Evolutionary conservation across 2,888 invertebrate genomes (phyloP), one percentile per base, ranked within the genome.

Genomic region (Corbicula japonica): DNA sequence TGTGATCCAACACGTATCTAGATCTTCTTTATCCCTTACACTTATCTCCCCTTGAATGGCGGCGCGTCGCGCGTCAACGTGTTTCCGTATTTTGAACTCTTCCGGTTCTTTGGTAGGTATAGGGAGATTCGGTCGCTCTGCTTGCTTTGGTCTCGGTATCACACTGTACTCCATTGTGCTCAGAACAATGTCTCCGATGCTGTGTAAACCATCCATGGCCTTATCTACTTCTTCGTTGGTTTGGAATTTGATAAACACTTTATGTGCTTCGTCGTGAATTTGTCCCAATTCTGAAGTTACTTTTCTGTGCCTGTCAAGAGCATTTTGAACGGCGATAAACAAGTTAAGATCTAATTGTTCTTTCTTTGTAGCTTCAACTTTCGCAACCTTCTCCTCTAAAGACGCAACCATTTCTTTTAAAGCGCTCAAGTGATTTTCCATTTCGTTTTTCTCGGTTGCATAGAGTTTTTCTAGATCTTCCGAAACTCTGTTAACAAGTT

Each of bases 281-380:
- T 68, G 35, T 58, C 26, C 52, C 1, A 66, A 34, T 38, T 38
- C 66, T 15, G 50, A 38, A 23, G 74, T 44, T 61, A 60, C 68
- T 54, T 72, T 54, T 30, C 23, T 32, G 2, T 79, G 79, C 34
- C 54, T 65, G 2, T 70, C 48, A 15, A 63, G 26, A 0, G 69
- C 74, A 28, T 34, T 65, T 50, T 79, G 79, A 5, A 75, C 75
- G 1, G 71, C 50, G 28, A 79, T 46, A 41, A 75, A 79, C 66
- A 75, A 18, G 12, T 63, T 38, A 2, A 79, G 23, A 30, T 75
- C 71, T 30, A 50, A 46, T 15, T 56, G 32, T n/a, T 54, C 66
- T 12, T 46, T 54, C 23, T 71, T 66, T 21, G 65, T 66, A 18
- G 44, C 58, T 18, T 68, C 71, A 3, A 79, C 61, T 38, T 32